These are phyloP conservation scores for Rhopalosiphum maidis DNA, from an alignment of 1,140 invertebrate species.

Conservation along the genomic window DNA sequence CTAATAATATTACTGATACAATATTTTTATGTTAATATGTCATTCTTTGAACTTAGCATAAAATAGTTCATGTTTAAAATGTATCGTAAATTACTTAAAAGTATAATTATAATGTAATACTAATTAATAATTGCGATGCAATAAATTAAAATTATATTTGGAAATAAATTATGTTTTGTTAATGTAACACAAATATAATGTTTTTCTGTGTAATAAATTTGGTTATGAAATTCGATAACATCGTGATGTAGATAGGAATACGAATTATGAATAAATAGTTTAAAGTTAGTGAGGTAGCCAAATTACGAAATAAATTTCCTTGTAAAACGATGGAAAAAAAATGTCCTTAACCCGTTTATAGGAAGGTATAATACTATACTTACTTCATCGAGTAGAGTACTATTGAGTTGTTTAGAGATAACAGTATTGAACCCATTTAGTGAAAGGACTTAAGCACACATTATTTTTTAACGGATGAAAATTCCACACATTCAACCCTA, in stretches of 20 bases:
- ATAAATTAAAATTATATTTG: not conserved
- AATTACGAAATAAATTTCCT: not conserved
- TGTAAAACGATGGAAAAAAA: not conserved
- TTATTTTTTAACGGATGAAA: not conserved
- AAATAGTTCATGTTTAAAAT: not conserved
- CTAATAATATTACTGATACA: too few species aligned
- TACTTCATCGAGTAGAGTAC: not conserved
- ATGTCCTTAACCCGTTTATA: conserved; percentile 16
- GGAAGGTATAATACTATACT: not conserved
- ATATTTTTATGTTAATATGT: not conserved
- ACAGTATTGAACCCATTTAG: not conserved
- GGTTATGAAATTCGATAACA: not conserved
- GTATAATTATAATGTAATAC: not conserved
- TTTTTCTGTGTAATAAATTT: not conserved
- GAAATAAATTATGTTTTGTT: not conserved
- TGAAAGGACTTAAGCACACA: not conserved
- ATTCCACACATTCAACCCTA: not conserved
- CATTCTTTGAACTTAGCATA: not conserved
- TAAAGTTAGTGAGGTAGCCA: not conserved
- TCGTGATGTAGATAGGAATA: not conserved
- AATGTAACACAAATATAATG: not conserved
- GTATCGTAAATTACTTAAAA: not conserved
- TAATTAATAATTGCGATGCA: not conserved
- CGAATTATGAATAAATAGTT: not conserved
- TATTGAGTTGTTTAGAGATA: not conserved